Evolutionary conservation across 2,888 invertebrate species (phyloP), one percentile per base, ranked within the genome.

Genomic region (Eristalinus sepulchralis): DNA sequence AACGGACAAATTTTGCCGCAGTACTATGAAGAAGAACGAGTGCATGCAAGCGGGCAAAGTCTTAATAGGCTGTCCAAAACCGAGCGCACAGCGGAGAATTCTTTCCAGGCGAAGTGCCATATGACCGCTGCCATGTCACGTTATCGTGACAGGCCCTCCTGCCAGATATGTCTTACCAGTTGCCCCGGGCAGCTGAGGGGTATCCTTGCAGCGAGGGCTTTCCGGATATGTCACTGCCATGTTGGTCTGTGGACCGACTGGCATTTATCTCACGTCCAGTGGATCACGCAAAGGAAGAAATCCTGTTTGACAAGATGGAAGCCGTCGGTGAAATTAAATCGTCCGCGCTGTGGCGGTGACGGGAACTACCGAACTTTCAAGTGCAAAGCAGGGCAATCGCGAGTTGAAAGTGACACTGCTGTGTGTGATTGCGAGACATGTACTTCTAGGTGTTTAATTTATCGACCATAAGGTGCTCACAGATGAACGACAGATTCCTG

Each of bases 351-450:
- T 89, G 95, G 96, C 89, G 94, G 93, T 0, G 94, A 94, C 88
- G 96, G 96, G 0, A 91, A 92, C n/a, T 95, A 92, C 88, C 92
- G 92, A 0, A 91, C 94, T 0, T 93, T 94, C 60, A 93, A 94
- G 87, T 96, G 96, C 89, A 93, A 95, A 17, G 94, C 95, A 0
- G 95, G 95, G 20, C 95, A 95, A 88, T 94, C 95, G 96, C 96
- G 93, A 93, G 94, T 91, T 1, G 11, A 72, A 5, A 0, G n/a
- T 6, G 47, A 47, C 47, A 17, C 17, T 47, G 47, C 5, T 8
- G 47, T 47, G 17, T 47, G 47, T 1, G 47, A 47, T 17, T 47
- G 6, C n/a, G 47, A 5, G 47, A 17, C 47, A 17, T 8, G 8
- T 0, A 4, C 24, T 73, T 71, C 2, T 91, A 96, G 95, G 66